Conservation (phyloP, 2,888 invertebrate species). For the Balanococcus diminutus region DNA sequence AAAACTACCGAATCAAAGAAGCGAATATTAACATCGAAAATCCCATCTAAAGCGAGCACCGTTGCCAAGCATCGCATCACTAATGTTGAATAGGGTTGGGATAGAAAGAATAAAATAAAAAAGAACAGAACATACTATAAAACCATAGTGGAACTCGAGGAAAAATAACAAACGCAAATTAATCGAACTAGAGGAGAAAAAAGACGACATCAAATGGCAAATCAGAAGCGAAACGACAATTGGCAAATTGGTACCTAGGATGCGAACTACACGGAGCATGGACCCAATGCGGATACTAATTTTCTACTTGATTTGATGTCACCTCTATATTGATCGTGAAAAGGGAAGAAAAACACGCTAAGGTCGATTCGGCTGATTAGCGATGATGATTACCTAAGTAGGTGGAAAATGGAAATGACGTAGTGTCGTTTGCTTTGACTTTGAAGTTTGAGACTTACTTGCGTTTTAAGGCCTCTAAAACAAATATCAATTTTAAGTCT, state of each 20-base stretch:
- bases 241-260: not conserved
- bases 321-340: not conserved
- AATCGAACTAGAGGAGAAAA: too few relatives aligned
- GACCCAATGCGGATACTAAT: constrained; percentile 9
- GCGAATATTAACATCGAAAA: not conserved
- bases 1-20: not conserved
- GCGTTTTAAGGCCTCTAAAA: constrained; percentile 77
- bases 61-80: not conserved
- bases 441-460: constrained; percentile 62
- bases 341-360: not conserved
- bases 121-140: not conserved
- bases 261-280: not conserved
- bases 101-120: too few relatives aligned
- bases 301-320: constrained; percentile 28
- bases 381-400: not conserved
- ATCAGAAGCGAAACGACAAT: not conserved
- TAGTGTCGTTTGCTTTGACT: too few relatives aligned
- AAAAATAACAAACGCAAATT: not conserved
- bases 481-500: constrained; percentile 74
- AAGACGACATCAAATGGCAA: too few relatives aligned
- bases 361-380: constrained; percentile 40
- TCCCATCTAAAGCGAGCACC: not conserved
- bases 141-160: not conserved
- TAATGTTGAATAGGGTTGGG: not conserved
- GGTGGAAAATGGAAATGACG: not conserved